Base-by-base conservation (phyloP, 2,888 invertebrate species). In the Corythucha ciliata region DNA sequence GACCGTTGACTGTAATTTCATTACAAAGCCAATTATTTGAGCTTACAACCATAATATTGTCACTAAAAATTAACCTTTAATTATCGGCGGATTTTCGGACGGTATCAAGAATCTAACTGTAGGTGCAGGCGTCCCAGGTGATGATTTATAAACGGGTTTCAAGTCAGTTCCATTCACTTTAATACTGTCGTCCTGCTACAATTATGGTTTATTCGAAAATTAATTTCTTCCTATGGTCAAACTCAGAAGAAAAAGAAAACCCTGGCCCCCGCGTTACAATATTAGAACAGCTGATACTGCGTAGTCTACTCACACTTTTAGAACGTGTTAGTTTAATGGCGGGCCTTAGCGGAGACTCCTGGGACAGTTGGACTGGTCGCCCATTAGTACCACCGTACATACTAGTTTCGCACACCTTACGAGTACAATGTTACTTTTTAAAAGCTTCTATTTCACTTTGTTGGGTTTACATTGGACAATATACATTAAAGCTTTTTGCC, bases 151-250 rank as follows among this genome's bases (percentile, higher is more conserved):
- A 40, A 69, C 69, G 14, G 60, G 59, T 54, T 67, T 66, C 22
- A 63, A 52, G 41, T 69, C 69, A 20, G 67, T 66, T 3, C 70
- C 70, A 52, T 70, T 70, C 8, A 49, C 36, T 44, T 54, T 54
- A 8, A 54, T 56, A 32, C 45, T 50, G 41, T 58, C 58, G 34
- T 58, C 56, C 55, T 58, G 53, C 52, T 54, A 27, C 47, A 55
- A 53, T 33, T 33, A 33, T 3, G 6, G 3, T n/a, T n/a, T n/a
- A n/a, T 33, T 33, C 33, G 3, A 6, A 33, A 14, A 3, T 33
- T 6, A 4, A n/a, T 16, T 3, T 4, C 33, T 6, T n/a, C 3
- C 16, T n/a, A 33, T 33, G 33, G 14, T 16, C 14, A 21, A 37
- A 12, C 21, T 3, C 37, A 37, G 18, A 8, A 39, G n/a, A n/a